Evolutionary conservation across 2,888 invertebrate genomes (phyloP).

Genomic region (Stenotaenia linearis): DNA sequence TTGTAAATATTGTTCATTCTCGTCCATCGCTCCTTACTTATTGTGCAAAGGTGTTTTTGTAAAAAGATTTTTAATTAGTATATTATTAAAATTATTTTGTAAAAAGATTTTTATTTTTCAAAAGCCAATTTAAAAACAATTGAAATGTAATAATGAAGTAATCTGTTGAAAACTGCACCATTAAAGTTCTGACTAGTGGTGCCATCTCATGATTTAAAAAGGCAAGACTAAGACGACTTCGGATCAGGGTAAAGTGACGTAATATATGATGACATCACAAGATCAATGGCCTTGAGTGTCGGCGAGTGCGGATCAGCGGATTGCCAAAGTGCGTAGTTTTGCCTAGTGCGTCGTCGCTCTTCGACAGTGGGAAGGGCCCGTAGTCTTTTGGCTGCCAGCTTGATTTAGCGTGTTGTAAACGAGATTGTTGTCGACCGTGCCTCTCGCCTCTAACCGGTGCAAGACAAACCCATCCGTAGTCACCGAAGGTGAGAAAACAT

Average conservation of each 20-base stretch:
- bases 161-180: no score
- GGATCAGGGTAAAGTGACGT: not conserved
- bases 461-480: not conserved
- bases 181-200: no score
- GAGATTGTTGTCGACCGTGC: not conserved
- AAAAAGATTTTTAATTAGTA: no score
- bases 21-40: no score
- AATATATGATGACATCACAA: not conserved
- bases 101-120: no score
- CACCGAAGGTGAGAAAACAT: not conserved
- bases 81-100: no score
- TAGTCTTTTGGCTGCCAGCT: not conserved
- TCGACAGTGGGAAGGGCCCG: not conserved
- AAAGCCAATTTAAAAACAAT: no score
- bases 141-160: no score
- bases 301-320: not conserved
- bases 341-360: not conserved
- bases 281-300: constrained; percentile 17
- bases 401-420: not conserved
- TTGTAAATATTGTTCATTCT: no score
- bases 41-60: no score
- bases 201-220: no score
- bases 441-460: not conserved
- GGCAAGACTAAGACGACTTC: not conserved
- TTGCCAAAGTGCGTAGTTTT: not conserved